These are phyloP conservation scores for Neostethus bicornis DNA, from an alignment of 2,797 vertebrate species.

Conservation along the genomic window DNA sequence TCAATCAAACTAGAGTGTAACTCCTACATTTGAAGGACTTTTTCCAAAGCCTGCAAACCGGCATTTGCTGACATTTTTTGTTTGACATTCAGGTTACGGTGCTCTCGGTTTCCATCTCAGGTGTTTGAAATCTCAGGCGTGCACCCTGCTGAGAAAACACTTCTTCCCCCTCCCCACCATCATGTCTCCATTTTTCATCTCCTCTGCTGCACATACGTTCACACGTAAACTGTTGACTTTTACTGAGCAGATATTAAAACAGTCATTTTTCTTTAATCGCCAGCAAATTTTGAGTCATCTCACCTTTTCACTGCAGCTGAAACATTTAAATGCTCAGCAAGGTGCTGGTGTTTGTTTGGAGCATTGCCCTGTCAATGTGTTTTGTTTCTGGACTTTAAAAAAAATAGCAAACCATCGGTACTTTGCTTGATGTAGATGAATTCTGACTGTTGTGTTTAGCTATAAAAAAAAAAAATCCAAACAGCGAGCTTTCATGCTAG, in stretches of 20 bases:
- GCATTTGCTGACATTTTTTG: slow-evolving; percentile 57
- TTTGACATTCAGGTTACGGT: slow-evolving; percentile 53
- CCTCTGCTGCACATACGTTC: slow-evolving; percentile 21
- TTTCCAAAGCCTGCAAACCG: slow-evolving; percentile 8
- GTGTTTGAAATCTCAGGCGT: slow-evolving; percentile 45
- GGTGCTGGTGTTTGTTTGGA: slow-evolving; percentile 68
- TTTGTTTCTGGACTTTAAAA: slow-evolving; percentile 52
- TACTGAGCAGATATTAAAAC: slow-evolving; percentile 70
- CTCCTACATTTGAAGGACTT: slow-evolving; percentile 38
- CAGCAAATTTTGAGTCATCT: slow-evolving; percentile 36
- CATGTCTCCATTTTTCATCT: slow-evolving; percentile 8
- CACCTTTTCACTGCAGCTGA: slow-evolving; percentile 56
- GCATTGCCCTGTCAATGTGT: slow-evolving; percentile 53
- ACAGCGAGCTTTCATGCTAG: slow-evolving; percentile 20
- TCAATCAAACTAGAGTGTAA: slow-evolving; percentile 21
- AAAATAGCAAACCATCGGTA: slow-evolving; percentile 8
- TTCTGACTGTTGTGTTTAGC: slow-evolving; percentile 36
- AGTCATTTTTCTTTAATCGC: slow-evolving; percentile 58
- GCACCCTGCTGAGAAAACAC: slow-evolving; percentile 54
- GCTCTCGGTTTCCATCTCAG: slow-evolving; percentile 44
- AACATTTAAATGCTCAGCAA: slow-evolving; percentile 69
- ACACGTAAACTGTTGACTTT: slow-evolving; percentile 49
- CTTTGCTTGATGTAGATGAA: slow-evolving; percentile 39
- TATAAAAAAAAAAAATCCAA: slow-evolving; percentile 8
- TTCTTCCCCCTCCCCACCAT: slow-evolving; percentile 15